These are phyloP conservation scores for Lepilemur septentrionalis DNA, from an alignment of 2,797 vertebrate genomes.

Conservation along the genomic window DNA sequence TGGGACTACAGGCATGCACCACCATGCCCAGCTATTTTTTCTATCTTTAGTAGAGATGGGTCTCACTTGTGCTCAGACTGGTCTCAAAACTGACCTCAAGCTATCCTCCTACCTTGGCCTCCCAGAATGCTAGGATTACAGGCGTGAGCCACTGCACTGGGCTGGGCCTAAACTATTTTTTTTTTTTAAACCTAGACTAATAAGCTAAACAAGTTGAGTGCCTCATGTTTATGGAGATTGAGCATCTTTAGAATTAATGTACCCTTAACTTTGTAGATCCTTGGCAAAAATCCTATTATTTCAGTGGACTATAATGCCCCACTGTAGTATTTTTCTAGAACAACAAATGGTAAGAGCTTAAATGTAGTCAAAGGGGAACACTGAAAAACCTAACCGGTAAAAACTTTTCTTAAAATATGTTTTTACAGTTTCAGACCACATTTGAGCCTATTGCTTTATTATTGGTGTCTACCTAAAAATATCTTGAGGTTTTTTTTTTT, in stretches of 20 bases:
- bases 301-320: background rate
- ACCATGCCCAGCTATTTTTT: no score
- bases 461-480: background rate
- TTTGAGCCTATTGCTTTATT: no score
- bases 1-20: no score
- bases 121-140: no score
- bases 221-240: background rate
- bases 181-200: background rate
- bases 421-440: background rate
- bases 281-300: background rate
- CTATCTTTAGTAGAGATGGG: no score
- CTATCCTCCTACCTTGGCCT: no score
- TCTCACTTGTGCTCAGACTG: no score
- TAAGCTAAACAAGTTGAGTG: background rate
- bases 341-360: background rate
- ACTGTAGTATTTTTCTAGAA: background rate
- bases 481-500: background rate
- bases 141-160: no score
- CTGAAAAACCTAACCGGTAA: no score
- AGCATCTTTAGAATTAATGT: background rate
- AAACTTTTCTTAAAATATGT: background rate
- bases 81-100: no score
- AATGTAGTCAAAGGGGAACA: background rate
- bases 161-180: no score
- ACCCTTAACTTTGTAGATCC: background rate